phyloP scores from a whole-genome alignment of 1,140 invertebrate genomes.

The Drosophila nigrodunni region DNA sequence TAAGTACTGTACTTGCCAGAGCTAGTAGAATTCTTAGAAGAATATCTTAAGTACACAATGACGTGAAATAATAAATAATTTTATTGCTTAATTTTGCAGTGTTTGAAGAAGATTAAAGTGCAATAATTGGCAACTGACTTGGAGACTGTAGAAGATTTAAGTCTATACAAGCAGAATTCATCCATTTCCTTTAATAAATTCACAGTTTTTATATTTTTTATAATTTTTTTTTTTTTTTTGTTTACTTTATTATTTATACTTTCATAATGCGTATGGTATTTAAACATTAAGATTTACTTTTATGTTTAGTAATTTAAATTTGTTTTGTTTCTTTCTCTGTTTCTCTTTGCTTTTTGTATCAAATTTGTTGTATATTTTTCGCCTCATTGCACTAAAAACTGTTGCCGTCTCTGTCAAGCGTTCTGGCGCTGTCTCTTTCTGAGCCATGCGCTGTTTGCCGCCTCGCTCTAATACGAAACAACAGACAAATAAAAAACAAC shows the following conservation, averaged over 20 bases:
- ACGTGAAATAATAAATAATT: no score
- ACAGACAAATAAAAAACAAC: conserved; percentile 45
- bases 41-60: no score
- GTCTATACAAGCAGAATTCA: no score
- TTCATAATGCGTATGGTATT: conserved; percentile 44
- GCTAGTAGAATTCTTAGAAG: no score
- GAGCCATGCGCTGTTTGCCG: conserved; percentile 44
- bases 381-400: conserved; percentile 69
- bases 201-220: background rate
- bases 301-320: conserved; percentile 20
- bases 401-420: conserved; percentile 29
- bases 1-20: no score
- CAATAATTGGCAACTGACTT: no score
- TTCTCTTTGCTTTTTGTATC: conserved; percentile 17
- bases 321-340: conserved; percentile 8
- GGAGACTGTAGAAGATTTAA: no score
- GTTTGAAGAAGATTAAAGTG: no score
- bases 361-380: conserved; percentile 51
- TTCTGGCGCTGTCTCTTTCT: conserved; percentile 34
- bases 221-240: conserved; percentile 10
- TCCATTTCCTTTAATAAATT: no score
- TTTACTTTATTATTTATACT: conserved; percentile 42
- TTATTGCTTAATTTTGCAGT: no score
- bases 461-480: conserved; percentile 49
- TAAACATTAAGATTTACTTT: conserved; percentile 22